Base-by-base conservation (phyloP, 2,113 vertebrate genomes). In the Morone chrysops region DNA sequence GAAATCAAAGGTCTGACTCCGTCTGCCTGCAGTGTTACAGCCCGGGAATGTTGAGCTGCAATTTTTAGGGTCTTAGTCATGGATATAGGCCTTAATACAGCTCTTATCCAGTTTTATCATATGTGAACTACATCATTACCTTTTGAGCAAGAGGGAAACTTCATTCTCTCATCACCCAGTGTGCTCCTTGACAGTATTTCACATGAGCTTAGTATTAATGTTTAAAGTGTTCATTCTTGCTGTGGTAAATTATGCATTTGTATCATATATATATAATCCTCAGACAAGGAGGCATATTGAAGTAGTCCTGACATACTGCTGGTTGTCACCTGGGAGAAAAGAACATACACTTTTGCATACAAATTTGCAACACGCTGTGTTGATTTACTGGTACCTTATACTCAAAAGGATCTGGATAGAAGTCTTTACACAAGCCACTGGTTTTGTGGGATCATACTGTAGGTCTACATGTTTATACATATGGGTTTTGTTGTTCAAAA, bases 1-100 rank as follows among this genome's bases (percentile, higher is more conserved):
- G 51, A 87, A 43, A 66, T n/a, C 40, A 67, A 22, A 67, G 40
- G 5, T 63, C n/a, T 69, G 43, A 59, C n/a, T 80, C 40, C 57
- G 70, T 74, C 36, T 57, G 67, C 60, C 56, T 62, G 79, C 41
- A 59, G 41, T 9, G 41, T 25, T 12, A 43, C 25, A 71, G 41
- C 13, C n/a, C 3, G 3, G 48, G 20, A 14, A 38, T 22, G 25
- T 43, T 62, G 16, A 73, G 60, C 31, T 41, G 11, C 6, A n/a
- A 76, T 81, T 18, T n/a, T 18, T 41, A 40, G 13, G 12, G 41
- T 48, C 66, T 51, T 43, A 72, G 7, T 68, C 54, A 54, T 54
- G n/a, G 51, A 14, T 66, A 53, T 43, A 31, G 22, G 9, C 31
- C 63, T 66, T 48, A 70, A 73, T 78, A 48, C 12, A 25, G 12